phyloP scores from a whole-genome alignment of 2,888 invertebrate genomes.

The Ctena decussata region DNA sequence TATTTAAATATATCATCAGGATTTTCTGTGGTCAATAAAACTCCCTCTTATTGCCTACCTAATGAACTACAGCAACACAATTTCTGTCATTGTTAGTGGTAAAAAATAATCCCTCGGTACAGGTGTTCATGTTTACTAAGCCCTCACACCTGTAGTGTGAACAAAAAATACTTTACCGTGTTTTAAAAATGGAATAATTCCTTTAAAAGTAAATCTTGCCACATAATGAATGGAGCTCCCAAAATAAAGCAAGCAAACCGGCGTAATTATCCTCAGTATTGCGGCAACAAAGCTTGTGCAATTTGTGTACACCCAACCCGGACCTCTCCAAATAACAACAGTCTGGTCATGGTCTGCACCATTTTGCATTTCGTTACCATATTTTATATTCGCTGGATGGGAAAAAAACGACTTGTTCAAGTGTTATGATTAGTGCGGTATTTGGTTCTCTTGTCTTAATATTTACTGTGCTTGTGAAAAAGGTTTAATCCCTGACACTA shows the following conservation, averaged over 20 bases:
- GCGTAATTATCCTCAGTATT: not conserved
- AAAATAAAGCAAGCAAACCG: not conserved
- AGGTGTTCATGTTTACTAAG: conserved; percentile 63
- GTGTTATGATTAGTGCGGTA: no score
- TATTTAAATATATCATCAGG: no score
- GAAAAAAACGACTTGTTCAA: no score
- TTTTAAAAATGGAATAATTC: conserved; percentile 46
- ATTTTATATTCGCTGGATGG: no score
- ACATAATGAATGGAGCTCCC: not conserved
- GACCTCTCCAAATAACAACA: no score
- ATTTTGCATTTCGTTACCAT: no score
- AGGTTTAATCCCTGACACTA: no score
- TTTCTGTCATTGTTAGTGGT: not conserved
- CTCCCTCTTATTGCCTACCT: not conserved
- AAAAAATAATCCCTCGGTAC: conserved; percentile 36
- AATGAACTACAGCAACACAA: not conserved
- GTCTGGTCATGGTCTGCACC: no score
- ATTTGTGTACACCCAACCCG: no score
- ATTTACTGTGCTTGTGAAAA: no score
- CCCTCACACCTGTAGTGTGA: conserved; percentile 57
- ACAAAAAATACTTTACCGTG: conserved; percentile 30
- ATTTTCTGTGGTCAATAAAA: not conserved
- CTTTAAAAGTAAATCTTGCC: conserved; percentile 38
- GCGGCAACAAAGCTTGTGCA: no score
- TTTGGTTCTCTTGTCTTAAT: no score